Evolutionary conservation across 2,888 invertebrate genomes (phyloP), one percentile per base, ranked within the genome.

Genomic region (Lamellibrachia columna): DNA sequence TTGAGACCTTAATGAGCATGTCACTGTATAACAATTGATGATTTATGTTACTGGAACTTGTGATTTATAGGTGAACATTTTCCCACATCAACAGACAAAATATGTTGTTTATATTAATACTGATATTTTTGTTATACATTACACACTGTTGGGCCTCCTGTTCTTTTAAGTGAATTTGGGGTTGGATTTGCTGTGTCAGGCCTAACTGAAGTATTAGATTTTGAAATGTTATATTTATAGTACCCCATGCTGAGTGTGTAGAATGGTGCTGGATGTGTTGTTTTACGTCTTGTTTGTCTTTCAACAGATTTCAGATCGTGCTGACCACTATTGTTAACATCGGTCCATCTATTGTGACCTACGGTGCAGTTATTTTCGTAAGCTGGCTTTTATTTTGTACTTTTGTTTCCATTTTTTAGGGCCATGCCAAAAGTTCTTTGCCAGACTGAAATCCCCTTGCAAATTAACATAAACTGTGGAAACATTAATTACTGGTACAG

Each of bases 281-380:
- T 75, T 75, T 75, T n/a, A 22, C 22, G 6, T 75, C 75, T 75
- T 75, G 4, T 75, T 91, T 60, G 75, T 75, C 75, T 75, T 75
- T 75, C 22, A 75, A n/a, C 53, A 96, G 96, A 92, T 97, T 97
- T 94, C 96, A 96, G 93, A 95, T 97, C 52, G 96, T 97, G 53
- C 95, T 97, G n/a, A 95, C 95, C 93, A 97, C 97, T 8, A 96
- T 97, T 90, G 94, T 96, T 93, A 96, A 96, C 93, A 96, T 97
- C 93, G 96, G 96, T 7, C 97, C 97, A 7, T 97, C 97, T n/a
- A 96, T 97, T 90, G 93, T 95, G 22, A 97, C 96, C 3, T 97
- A 97, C 94, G 97, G 96, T 53, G 96, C 96, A 90, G 96, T 97
- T 28, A 95, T 97, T 22, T 95, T 97, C 95, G 97, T 97, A 95